Percentiles rank a stretch among this genome's conserved stretches.
phyloP scores from a whole-genome alignment of 2,113 vertebrate species.

The Pao palembangensis region DNA sequence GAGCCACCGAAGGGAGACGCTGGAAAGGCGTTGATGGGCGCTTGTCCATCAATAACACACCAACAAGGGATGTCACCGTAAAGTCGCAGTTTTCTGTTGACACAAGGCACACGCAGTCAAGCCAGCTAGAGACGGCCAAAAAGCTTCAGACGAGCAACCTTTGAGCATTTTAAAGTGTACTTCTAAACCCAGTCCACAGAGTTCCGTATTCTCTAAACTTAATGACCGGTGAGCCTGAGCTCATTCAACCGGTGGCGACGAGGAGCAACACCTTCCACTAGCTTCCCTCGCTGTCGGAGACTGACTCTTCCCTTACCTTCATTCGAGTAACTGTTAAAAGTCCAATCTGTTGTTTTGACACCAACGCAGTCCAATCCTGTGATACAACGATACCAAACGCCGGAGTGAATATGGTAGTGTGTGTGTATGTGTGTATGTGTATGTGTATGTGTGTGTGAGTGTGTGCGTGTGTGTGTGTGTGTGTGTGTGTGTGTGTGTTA shows the following conservation, averaged over 20 bases:
- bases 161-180: conserved; percentile 13
- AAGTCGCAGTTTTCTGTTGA: neutral
- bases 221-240: neutral
- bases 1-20: too few species aligned
- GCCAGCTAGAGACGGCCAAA: neutral
- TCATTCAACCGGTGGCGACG: conserved; percentile 48
- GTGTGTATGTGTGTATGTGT: conserved; percentile 75
- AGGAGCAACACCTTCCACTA: conserved; percentile 6
- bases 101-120: neutral
- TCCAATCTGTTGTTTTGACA: conserved; percentile 50
- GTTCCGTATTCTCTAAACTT: conserved; percentile 55
- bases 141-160: neutral
- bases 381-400: conserved; percentile 48
- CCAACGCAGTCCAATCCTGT: conserved; percentile 44
- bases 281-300: neutral
- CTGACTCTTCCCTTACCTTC: conserved; percentile 71
- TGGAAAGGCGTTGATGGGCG: too few species aligned
- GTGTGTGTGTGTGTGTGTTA: conserved; percentile 74
- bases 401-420: conserved; percentile 71
- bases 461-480: conserved; percentile 74
- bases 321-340: conserved; percentile 52
- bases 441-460: conserved; percentile 74
- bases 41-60: too few species aligned
- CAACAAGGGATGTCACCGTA: too few species aligned
- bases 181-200: conserved; percentile 22